Base-by-base conservation (phyloP, 1,140 invertebrate genomes). In the Marisa cornuarietis region DNA sequence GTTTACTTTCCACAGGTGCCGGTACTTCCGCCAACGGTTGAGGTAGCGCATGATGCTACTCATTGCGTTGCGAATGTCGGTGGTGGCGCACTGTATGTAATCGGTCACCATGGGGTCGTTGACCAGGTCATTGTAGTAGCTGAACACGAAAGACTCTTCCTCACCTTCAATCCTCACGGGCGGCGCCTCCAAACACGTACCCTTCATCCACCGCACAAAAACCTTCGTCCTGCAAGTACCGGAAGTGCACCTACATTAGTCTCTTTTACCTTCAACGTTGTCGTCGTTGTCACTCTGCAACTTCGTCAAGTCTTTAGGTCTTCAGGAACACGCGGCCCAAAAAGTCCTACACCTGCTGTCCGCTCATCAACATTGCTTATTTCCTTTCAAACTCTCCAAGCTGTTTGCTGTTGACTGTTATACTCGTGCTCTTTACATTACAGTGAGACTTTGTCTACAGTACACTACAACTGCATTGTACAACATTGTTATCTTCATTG, bases 171-270 rank as follows among this genome's bases (percentile, higher is more conserved):
- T 65, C 79, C 92, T 92, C 62, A 93, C 92, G 13, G 93, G 93
- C 58, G 93, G 91, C 80, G 94, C 95, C 31, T 93, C 92, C 0
- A 95, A 84, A 87, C 96, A 97, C 13, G 94, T 95, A n/a, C 93
- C 93, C 78, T 93, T 91, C 94, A 95, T 94, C 96, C 96, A 97
- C 10, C 96, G 93, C 0, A 94, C 92, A 86, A 96, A 95, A 9
- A 90, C 83, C 86, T 94, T 95, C 6, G 95, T 86, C 83, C 94
- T 94, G 82, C 10, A 31, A 24, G 14, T 63, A 82, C 79, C 26
- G 54, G 24, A 61, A 76, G 63, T 18, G 18, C 62, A 63, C 18
- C 31, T 42, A 4, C 31, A 42, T 42, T 6, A 42, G 31, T 42
- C 31, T 42, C 31, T 42, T 42, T 42, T 42, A 42, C 31, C 31